Evolutionary conservation across 2,888 invertebrate genomes (phyloP).

Genomic region (Ferdinandea cuprea): DNA sequence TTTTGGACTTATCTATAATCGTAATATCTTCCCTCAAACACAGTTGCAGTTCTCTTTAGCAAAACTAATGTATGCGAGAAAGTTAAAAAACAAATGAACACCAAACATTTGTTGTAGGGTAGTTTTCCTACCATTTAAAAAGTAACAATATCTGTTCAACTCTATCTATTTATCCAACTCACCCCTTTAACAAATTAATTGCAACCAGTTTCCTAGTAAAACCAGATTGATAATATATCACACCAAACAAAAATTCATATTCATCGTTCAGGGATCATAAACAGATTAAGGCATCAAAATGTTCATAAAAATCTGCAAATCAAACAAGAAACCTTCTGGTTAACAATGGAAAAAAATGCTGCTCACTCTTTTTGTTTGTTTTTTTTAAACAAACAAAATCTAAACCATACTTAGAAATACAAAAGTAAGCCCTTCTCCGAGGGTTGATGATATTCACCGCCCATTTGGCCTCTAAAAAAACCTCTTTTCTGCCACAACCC

Average conservation of each 20-base stretch:
- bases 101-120: not conserved
- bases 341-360: constrained; percentile 49
- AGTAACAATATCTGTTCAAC: not conserved
- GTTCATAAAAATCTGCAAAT: constrained; percentile 25
- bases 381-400: constrained; percentile 47
- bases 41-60: no score
- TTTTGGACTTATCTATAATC: no score
- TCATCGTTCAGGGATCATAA: constrained; percentile 68
- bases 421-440: constrained; percentile 44
- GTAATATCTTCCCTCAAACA: no score
- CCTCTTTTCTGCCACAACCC: constrained; percentile 43
- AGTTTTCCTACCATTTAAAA: constrained; percentile 28
- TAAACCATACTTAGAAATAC: constrained; percentile 60
- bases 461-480: constrained; percentile 57
- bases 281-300: constrained; percentile 71
- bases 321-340: constrained; percentile 42
- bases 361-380: constrained; percentile 12
- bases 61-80: no score
- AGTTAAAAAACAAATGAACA: no score
- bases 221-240: constrained; percentile 50
- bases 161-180: no score
- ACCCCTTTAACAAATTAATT: constrained; percentile 26
- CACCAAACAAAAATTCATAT: constrained; percentile 66
- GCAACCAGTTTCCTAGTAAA: constrained; percentile 40
- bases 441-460: constrained; percentile 62